Evolutionary conservation across 2,797 vertebrate species (phyloP), one percentile per base, ranked within the genome.

Genomic region (Danio aesculapii): DNA sequence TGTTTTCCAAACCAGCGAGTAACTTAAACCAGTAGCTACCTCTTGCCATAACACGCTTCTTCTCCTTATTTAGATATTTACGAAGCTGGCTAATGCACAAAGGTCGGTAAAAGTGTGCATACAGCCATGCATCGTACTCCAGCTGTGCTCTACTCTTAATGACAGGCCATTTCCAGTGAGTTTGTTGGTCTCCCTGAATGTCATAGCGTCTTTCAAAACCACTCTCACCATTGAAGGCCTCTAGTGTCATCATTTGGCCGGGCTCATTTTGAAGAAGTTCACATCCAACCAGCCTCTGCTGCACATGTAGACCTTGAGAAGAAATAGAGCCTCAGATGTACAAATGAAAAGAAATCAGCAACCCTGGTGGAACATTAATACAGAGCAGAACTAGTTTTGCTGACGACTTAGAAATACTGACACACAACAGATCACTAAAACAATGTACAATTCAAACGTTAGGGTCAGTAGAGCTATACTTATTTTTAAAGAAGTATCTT

Each of bases 221-320:
- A 10, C 58, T 62, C 17, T 70, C 59, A 0, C 80, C 47, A 19
- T 82, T 62, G n/a, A 69, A 76, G 8, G 72, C 53, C 47, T 82
- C 73, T 50, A 75, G 39, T 0, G 63, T 75, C 57, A 68, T 67
- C 71, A 81, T 68, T 52, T 14, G 46, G 13, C 74, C 80, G 3
- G 73, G 55, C n/a, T 53, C 72, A 52, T 70, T 13, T 8, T 4
- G 13, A 16, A 61, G 13, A 58, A 81, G 64, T 9, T 81, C 80
- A 30, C 80, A 81, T n/a, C 80, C 80, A 43, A 62, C 39, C n/a
- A 81, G 14, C 16, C 64, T 76, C 64, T 81, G 64, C 46, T 81
- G 74, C 52, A 69, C 67, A 6, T 81, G 55, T 61, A 81, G 72
- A 10, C 63, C 80, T 81, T 46, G 14, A 19, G 9, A 77, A 58